Base-by-base conservation (phyloP, 2,888 invertebrate species). In the Melanotus villosus region DNA sequence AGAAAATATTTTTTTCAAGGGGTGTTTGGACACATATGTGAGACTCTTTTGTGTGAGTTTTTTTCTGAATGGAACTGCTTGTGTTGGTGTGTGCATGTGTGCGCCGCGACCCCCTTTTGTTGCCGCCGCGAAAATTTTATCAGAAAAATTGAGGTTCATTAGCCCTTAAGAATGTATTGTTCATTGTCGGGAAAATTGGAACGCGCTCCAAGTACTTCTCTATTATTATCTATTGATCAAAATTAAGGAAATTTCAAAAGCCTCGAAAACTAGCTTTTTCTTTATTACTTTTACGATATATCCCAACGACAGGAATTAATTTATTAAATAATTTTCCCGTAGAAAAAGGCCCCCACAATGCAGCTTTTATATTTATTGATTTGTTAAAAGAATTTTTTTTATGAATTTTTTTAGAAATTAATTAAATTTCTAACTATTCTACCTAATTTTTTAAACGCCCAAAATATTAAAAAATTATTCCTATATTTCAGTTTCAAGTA, bases 121-220 rank as follows among this genome's bases (percentile, higher is more conserved):
- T 21, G 21, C n/a, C n/a, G 21, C 45, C n/a, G 45, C 10, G 45
- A 45, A 45, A 41, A 45, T 19, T 21, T 45, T 45, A 45, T 45
- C 45, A 45, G 21, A 47, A 23, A 47, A 47, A 47, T 47, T 23
- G 47, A 6, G 12, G 47, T 47, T 47, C 47, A 47, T 47, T 47
- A 47, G 12, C 47, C 10, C 26, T 23, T 10, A 19, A 23, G 14
- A 26, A n/a, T 10, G 47, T 47, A 3, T 47, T 47, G 47, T 47
- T 47, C 47, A 12, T 47, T 23, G 21, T 47, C 3, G 26, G 9
- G 47, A 5, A 43, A 43, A 43, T 43, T 43, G 43, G 43, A 19
- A 43, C 43, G 18, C 9, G 18, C 19, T 7, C 1, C 19, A 19
- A 47, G 14, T 7, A 47, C 47, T 47, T 47, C 10, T 12, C 12